phyloP scores from a whole-genome alignment of 2,888 invertebrate genomes.

The Troides oblongomaculatus region DNA sequence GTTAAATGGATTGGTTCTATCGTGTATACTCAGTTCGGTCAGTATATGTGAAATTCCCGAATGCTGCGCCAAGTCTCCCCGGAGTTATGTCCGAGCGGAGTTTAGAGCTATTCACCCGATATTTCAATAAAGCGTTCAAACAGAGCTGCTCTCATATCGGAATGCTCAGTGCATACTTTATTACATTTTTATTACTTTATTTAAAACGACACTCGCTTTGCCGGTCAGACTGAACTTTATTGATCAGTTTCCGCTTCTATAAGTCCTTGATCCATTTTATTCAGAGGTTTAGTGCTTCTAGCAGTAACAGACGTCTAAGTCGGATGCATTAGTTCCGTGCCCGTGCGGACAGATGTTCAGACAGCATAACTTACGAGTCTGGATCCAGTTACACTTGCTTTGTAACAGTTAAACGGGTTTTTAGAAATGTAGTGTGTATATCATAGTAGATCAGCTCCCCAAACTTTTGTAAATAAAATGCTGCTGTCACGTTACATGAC shows the following conservation, averaged over 20 bases:
- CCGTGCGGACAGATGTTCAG: too few relatives aligned
- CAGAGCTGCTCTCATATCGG: neutral
- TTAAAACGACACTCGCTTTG: neutral
- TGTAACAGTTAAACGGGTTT: too few relatives aligned
- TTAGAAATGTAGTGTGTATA: too few relatives aligned
- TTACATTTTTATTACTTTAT: slow-evolving; percentile 5
- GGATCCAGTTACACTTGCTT: too few relatives aligned
- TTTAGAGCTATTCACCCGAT: slow-evolving; percentile 1
- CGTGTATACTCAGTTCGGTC: too few relatives aligned
- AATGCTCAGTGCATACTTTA: slow-evolving; percentile 2
- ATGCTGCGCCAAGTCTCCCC: neutral
- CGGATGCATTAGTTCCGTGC: too few relatives aligned
- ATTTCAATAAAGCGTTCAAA: slow-evolving; percentile 12
- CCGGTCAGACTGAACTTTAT: neutral
- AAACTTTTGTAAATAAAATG: too few relatives aligned
- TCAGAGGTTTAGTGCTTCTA: neutral
- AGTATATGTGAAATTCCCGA: neutral
- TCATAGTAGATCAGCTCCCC: too few relatives aligned
- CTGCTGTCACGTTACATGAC: too few relatives aligned
- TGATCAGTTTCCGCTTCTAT: neutral
- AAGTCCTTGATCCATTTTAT: neutral
- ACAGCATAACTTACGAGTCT: too few relatives aligned
- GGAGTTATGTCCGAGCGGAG: slow-evolving; percentile 3
- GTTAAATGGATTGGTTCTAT: too few relatives aligned
- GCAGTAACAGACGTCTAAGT: too few relatives aligned